Percentiles rank a stretch among this genome's conserved stretches.
phyloP scores from a whole-genome alignment of 2,888 invertebrate genomes.

The Parnassius glacialis region DNA sequence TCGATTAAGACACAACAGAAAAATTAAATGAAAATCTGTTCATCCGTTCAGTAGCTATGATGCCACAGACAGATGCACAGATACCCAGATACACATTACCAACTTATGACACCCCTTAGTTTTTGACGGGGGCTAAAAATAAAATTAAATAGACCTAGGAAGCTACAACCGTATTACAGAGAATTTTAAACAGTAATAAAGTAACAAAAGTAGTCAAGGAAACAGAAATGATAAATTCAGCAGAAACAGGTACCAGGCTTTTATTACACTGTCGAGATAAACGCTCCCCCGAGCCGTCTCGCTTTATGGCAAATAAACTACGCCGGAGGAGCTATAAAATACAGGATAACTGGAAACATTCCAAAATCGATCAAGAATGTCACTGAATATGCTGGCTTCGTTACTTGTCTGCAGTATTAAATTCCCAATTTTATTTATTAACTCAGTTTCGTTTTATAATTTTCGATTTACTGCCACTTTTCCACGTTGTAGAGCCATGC shows the following conservation, averaged over 20 bases:
- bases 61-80: no score
- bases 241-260: conserved; percentile 9
- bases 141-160: no score
- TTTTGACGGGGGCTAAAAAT: no score
- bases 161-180: no score
- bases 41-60: no score
- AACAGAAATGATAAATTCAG: conserved; percentile 7
- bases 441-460: not conserved
- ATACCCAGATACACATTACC: no score
- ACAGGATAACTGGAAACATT: conserved; percentile 18
- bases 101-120: no score
- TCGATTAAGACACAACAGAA: no score
- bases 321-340: conserved; percentile 13
- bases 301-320: conserved; percentile 18
- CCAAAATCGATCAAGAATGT: conserved; percentile 21
- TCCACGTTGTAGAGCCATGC: no score
- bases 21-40: no score
- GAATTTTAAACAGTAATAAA: no score
- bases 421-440: not conserved
- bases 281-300: conserved; percentile 10
- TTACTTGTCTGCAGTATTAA: not conserved
- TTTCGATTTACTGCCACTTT: no score
- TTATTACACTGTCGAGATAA: conserved; percentile 19
- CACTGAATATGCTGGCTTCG: conserved; percentile 7
- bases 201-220: not conserved